Evolutionary conservation across 1,140 invertebrate species (phyloP).

Genomic region (Dendroctonus ponderosae): DNA sequence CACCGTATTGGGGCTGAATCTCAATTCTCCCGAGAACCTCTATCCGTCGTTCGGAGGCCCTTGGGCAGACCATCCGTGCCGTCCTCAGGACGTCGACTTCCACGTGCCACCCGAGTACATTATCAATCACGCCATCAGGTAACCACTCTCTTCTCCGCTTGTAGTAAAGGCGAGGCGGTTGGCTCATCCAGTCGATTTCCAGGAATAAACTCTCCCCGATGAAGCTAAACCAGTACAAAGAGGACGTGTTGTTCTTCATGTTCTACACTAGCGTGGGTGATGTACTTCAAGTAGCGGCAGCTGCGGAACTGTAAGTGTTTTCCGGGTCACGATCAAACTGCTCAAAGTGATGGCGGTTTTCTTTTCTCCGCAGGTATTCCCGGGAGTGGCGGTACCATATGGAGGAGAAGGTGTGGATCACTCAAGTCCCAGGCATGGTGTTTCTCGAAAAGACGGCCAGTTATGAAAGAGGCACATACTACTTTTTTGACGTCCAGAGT

Average conservation of each 20-base stretch:
- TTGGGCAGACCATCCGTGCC: slow-evolving; percentile 95
- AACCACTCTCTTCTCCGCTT: slow-evolving; percentile 14
- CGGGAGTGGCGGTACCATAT: slow-evolving; percentile 99
- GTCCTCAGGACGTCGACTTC: slow-evolving; percentile 98
- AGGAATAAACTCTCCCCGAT: slow-evolving; percentile 93
- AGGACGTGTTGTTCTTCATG: slow-evolving; percentile 98
- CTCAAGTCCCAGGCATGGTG: slow-evolving; percentile 89
- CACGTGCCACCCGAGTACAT: slow-evolving; percentile 98
- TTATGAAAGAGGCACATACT: slow-evolving; percentile 97
- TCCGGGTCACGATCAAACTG: neutral
- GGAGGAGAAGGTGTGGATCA: slow-evolving; percentile 99
- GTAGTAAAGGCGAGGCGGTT: no score
- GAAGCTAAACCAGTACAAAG: slow-evolving; percentile 95
- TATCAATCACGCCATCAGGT: slow-evolving; percentile 86
- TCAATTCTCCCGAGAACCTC: slow-evolving; percentile 95
- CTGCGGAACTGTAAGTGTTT: slow-evolving; percentile 88
- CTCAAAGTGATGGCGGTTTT: neutral
- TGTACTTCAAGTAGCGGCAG: slow-evolving; percentile 93
- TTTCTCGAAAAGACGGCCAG: slow-evolving; percentile 90
- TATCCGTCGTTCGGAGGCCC: slow-evolving; percentile 97
- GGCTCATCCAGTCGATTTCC: slow-evolving; percentile 32
- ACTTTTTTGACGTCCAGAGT: slow-evolving; percentile 96
- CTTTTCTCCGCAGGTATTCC: slow-evolving; percentile 69
- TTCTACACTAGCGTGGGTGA: slow-evolving; percentile 99
- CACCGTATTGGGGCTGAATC: slow-evolving; percentile 94